These are phyloP conservation scores for Ferrisia virgata DNA, from an alignment of 2,888 invertebrate species.

Conservation along the genomic window DNA sequence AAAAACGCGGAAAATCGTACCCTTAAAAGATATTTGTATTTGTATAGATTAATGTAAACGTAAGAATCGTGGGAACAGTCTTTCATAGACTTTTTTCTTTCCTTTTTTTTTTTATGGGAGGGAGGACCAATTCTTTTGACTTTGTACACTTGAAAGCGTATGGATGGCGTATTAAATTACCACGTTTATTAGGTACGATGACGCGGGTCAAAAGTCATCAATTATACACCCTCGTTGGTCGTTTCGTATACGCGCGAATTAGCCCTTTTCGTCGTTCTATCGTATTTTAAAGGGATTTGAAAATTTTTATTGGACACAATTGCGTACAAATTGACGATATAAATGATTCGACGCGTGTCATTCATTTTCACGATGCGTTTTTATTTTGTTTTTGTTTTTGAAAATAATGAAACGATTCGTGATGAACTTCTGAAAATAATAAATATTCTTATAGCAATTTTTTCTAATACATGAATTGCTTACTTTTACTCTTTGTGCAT, in stretches of 20 bases:
- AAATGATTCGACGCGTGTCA: not conserved
- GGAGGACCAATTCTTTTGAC: constrained; percentile 6
- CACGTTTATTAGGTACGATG: constrained; percentile 26
- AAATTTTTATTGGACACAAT: constrained; percentile 39
- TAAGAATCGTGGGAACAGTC: constrained; percentile 41
- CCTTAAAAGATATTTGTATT: constrained; percentile 42
- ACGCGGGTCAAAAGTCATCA: constrained; percentile 42
- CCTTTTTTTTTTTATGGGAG: not conserved
- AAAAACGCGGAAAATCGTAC: constrained; percentile 37
- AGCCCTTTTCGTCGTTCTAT: constrained; percentile 25
- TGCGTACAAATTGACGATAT: constrained; percentile 34
- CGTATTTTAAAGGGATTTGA: constrained; percentile 30
- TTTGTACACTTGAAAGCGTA: constrained; percentile 24
- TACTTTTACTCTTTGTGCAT: no score
- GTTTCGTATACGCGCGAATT: constrained; percentile 36
- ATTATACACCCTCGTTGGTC: constrained; percentile 43
- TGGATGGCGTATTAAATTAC: constrained; percentile 45
- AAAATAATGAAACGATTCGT: no score
- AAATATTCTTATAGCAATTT: no score
- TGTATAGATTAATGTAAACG: constrained; percentile 44
- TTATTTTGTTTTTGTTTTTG: no score
- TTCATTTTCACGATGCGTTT: no score
- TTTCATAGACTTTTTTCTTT: constrained; percentile 15
- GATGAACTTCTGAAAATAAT: no score
- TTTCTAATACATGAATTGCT: no score